Evolutionary conservation across 2,888 invertebrate species (phyloP), one percentile per base, ranked within the genome.

Genomic region (Cheilosia grossa): DNA sequence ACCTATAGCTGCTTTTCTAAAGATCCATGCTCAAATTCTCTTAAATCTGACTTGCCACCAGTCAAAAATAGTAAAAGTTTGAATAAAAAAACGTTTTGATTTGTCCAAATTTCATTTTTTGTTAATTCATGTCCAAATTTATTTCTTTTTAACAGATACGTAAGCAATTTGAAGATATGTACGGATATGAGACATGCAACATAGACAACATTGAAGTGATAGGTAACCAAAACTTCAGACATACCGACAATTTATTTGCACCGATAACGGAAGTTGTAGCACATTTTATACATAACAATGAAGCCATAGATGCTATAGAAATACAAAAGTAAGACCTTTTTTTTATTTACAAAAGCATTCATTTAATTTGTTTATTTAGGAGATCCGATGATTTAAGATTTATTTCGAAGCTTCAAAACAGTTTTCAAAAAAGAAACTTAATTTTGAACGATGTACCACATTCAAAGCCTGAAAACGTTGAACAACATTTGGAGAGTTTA

Each of bases 121-220:
- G 1, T 9, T 4, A 37, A 33, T 30, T 9, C 10, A 3, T 37
- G 1, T 37, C 4, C 2, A 3, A 44, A 6, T 44, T 44, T 15
- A 13, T 42, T 5, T 19, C 15, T 4, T 19, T 44, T 7, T 17
- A 17, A 33, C 89, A 95, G 95, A 93, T 95, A 64, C 93, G 92
- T 21, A 88, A 92, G 19, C 93, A 93, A 9, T 93, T 95, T 87
- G 90, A 92, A 27, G 87, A 90, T 1, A 92, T 92, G 3, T 94
- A 94, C 90, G 88, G 88, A 30, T 93, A 93, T 91, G 92, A 93
- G 91, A 92, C 91, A 49, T 95, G 95, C 89, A 93, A 94, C 90
- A 93, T 94, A 79, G 94, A 95, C 90, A 92, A 93, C 74, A 92
- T 94, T 70, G 89, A 54, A 92, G 87, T 87, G 66, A 72, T 82